Percentiles rank a stretch among this genome's conserved stretches.
Evolutionary conservation across 2,113 vertebrate genomes (phyloP).

Genomic region (Ictalurus furcatus): DNA sequence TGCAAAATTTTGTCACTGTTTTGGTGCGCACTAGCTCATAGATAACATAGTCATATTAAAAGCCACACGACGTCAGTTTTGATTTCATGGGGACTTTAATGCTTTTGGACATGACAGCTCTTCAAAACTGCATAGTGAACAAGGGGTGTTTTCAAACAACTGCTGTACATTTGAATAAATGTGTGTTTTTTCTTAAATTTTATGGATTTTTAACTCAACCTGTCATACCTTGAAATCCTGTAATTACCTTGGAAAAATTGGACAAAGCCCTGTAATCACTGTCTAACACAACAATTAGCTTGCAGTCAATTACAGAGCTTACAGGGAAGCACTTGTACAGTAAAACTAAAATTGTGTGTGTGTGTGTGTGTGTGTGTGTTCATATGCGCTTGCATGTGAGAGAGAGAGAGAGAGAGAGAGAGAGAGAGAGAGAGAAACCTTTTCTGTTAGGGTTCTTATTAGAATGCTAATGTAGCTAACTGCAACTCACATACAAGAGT

Average conservation of each 20-base stretch:
- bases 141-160: neutral
- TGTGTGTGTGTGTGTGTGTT: conserved; percentile 28
- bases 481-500: neutral
- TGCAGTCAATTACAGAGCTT: conserved; percentile 1
- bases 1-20: too few relatives aligned
- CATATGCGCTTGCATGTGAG: neutral
- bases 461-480: neutral
- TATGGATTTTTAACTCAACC: neutral
- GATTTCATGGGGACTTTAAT: neutral
- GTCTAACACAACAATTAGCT: conserved; percentile 15
- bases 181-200: neutral
- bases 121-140: neutral
- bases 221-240: neutral
- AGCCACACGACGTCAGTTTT: too few relatives aligned
- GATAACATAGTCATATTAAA: too few relatives aligned
- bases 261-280: conserved; percentile 18
- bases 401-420: neutral
- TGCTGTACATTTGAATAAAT: neutral
- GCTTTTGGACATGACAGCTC: neutral
- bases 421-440: neutral
- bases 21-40: too few relatives aligned
- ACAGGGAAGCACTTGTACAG: neutral
- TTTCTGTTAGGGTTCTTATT: neutral
- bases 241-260: conserved; percentile 8
- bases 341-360: conserved; percentile 14